Conservation (phyloP, 1,140 invertebrate genomes). For the Drosophila fuyamai region DNA sequence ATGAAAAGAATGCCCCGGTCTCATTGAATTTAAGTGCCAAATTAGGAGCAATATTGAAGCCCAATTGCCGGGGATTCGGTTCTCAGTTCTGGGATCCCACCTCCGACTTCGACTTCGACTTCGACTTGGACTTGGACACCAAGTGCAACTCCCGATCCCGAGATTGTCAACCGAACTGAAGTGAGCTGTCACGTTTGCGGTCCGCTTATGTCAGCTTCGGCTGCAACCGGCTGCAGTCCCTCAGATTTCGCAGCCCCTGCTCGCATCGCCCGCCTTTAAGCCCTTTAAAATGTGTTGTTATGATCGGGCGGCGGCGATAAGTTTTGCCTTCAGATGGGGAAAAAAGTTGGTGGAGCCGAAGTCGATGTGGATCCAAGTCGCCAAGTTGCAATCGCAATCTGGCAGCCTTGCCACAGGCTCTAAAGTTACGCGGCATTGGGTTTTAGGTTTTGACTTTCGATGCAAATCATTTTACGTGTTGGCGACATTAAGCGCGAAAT, state of each 20-base stretch:
- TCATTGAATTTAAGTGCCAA: conserved; percentile 70
- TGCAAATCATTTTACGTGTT: conserved; percentile 84
- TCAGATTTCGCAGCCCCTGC: conserved; percentile 5
- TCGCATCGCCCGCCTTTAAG: conserved; percentile 48
- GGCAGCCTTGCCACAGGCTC: conserved; percentile 72
- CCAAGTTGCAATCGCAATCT: conserved; percentile 34
- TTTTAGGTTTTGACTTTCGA: conserved; percentile 58
- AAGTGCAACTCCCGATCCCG: conserved; percentile 7
- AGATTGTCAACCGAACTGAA: conserved; percentile 69
- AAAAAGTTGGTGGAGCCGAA: conserved; percentile 4
- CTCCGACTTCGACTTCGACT: neutral
- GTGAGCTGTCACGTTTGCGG: conserved; percentile 83
- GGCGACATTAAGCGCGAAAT: conserved; percentile 84
- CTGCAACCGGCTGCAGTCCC: conserved; percentile 61
- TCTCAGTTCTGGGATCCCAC: conserved; percentile 7
- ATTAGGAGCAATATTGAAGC: conserved; percentile 77
- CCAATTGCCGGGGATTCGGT: conserved; percentile 56
- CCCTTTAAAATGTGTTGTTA: conserved; percentile 84
- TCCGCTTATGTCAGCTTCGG: conserved; percentile 78
- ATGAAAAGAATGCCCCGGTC: conserved; percentile 26
- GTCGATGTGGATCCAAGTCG: neutral
- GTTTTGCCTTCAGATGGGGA: conserved; percentile 41
- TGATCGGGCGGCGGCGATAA: conserved; percentile 79
- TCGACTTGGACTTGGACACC: too few relatives aligned
- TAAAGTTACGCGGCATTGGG: conserved; percentile 74